phyloP scores from a whole-genome alignment of 2,797 vertebrate genomes.

The Cyclopterus lumpus region DNA sequence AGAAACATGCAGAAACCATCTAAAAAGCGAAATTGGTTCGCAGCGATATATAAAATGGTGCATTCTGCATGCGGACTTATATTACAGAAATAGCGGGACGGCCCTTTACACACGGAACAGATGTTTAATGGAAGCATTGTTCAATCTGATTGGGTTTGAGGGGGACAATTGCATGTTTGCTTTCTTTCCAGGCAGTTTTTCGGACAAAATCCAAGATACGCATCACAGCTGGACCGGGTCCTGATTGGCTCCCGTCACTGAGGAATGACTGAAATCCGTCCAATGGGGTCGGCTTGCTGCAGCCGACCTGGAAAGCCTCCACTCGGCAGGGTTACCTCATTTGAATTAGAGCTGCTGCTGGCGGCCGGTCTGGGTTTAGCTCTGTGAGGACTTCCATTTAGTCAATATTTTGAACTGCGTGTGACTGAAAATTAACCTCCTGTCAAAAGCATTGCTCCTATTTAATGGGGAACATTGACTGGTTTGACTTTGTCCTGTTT shows the following conservation, averaged over 20 bases:
- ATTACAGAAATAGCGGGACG: not conserved
- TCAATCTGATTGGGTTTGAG: constrained; percentile 58
- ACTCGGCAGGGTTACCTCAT: constrained; percentile 47
- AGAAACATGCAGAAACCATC: not conserved
- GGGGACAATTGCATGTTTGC: constrained; percentile 53
- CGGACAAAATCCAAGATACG: constrained; percentile 44
- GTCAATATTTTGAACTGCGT: not conserved
- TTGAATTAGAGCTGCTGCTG: constrained; percentile 35
- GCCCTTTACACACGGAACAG: constrained; percentile 4
- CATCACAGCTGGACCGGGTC: constrained; percentile 63
- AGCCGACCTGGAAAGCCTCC: constrained; percentile 54
- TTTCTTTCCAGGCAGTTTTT: constrained; percentile 51
- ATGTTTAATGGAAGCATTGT: constrained; percentile 34
- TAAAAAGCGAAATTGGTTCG: not conserved
- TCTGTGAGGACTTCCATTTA: constrained; percentile 11
- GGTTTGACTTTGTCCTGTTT: not conserved
- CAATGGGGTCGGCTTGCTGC: constrained; percentile 54
- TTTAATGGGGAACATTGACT: not conserved
- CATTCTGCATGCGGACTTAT: too few species aligned
- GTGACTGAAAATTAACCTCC: not conserved
- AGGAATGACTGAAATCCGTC: constrained; percentile 58
- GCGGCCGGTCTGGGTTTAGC: constrained; percentile 18
- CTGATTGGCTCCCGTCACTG: constrained; percentile 58
- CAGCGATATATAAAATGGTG: not conserved
- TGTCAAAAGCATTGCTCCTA: not conserved